A percentile compares a stretch with the other conserved stretches of the same genome.
Conservation (phyloP, 1,140 invertebrate species). For the Drosophila serrata region DNA sequence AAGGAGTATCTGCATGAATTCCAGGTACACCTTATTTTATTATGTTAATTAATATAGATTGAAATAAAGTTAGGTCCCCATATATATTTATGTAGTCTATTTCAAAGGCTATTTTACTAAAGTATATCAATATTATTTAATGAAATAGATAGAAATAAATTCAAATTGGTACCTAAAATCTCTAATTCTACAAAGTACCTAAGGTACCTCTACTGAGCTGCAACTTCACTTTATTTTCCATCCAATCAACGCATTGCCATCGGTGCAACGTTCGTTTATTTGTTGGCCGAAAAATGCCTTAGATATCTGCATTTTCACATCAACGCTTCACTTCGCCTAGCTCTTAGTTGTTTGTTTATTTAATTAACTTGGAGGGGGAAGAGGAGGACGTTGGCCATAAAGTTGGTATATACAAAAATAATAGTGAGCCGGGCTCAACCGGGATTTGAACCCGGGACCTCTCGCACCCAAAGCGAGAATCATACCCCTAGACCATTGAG, state of each 20-base stretch:
- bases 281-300: slow-evolving; percentile 57
- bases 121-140: background rate
- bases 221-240: slow-evolving; percentile 32
- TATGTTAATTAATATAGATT: too few relatives aligned
- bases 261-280: slow-evolving; percentile 38
- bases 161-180: background rate
- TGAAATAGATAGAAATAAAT: background rate
- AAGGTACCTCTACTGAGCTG: slow-evolving; percentile 14
- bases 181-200: background rate
- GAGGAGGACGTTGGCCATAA: slow-evolving; percentile 29
- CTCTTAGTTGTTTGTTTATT: slow-evolving; percentile 57
- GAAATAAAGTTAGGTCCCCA: too few relatives aligned
- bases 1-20: too few relatives aligned
- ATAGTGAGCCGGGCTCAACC: slow-evolving; percentile 88
- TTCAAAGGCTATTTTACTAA: background rate
- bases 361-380: slow-evolving; percentile 56
- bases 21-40: too few relatives aligned
- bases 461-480: slow-evolving; percentile 96
- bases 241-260: slow-evolving; percentile 65
- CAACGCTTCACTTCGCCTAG: slow-evolving; percentile 45
- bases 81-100: too few relatives aligned
- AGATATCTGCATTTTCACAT: slow-evolving; percentile 65
- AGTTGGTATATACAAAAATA: slow-evolving; percentile 49
- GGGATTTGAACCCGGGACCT: slow-evolving; percentile 96
- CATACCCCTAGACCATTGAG: slow-evolving; percentile 96